Base-by-base conservation (phyloP, 1,140 invertebrate genomes). In the Microplitis demolitor region DNA sequence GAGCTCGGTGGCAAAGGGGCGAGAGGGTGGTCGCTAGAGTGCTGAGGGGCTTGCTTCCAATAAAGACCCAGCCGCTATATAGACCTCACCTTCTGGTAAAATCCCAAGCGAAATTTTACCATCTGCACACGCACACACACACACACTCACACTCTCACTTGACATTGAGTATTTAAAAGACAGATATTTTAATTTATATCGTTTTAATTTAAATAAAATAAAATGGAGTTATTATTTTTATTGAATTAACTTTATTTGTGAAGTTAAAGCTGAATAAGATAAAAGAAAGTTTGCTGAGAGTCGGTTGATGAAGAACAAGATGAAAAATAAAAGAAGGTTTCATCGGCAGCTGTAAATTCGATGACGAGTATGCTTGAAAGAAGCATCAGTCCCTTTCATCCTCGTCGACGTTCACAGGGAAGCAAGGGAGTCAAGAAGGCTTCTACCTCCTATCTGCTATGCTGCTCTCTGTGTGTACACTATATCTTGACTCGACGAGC, bases 31-130 rank as follows among this genome's bases (percentile, higher is more conserved):
- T 68, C 58, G 37, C 39, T 37, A 13, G 54, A 71, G 56, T 60
- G 58, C 70, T 60, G 69, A 70, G 71, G 69, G 60, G 61, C 64
- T 74, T 75, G 73, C 71, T 72, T 72, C 73, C 73, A 77, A 75
- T 77, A 77, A 75, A 75, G 74, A 77, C 66, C 58, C 71, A 39
- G 67, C 54, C 45, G 13, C 53, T 76, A 66, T 72, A 74, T 51
- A 76, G 72, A 72, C 35, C 70, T 73, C 64, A 68, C 66, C 53
- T 63, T 70, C 71, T 63, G 37, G 69, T 76, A 76, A 72, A 76
- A 74, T 72, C 69, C 69, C 58, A 24, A 31, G 64, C 66, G 58
- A 66, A 73, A 76, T 70, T 76, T 69, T 62, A 45, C 37, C 56
- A 37, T 50, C 69, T n/a, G 53, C 58, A 24, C 24, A 24, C 24